Evolutionary conservation across 2,888 invertebrate species (phyloP).

Genomic region (Hypercompe scribonia): DNA sequence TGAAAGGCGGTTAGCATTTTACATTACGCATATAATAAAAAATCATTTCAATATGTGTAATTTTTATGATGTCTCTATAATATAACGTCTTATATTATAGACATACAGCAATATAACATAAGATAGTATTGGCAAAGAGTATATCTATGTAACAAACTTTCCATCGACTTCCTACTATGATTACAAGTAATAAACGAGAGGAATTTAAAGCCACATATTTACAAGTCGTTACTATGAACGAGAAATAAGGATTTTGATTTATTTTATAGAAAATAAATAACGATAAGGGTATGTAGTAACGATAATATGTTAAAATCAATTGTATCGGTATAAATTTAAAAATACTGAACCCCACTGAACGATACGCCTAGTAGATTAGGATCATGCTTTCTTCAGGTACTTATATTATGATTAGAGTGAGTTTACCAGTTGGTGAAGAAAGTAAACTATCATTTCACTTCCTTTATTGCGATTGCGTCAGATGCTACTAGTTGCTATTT

Average conservation of each 20-base stretch:
- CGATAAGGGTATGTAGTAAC: too few species aligned
- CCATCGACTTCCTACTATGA: neutral
- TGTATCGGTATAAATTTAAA: neutral
- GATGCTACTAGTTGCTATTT: neutral
- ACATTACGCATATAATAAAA: neutral
- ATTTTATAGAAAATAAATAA: neutral
- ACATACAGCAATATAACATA: neutral
- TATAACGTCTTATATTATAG: neutral
- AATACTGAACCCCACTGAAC: neutral
- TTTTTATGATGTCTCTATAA: too few species aligned
- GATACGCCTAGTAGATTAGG: neutral
- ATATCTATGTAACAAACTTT: neutral
- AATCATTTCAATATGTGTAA: constrained; percentile 2
- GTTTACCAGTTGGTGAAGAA: too few species aligned
- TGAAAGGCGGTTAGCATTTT: constrained; percentile 18
- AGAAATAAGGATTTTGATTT: neutral
- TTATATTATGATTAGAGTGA: neutral
- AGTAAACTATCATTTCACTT: neutral
- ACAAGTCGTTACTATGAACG: neutral
- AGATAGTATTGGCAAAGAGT: neutral
- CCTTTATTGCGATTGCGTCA: neutral
- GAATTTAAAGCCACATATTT: neutral
- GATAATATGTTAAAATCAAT: neutral
- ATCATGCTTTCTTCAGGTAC: neutral
- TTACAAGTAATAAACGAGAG: neutral